phyloP scores from a whole-genome alignment of 2,888 invertebrate genomes.

The Notocelia uddmanniana region DNA sequence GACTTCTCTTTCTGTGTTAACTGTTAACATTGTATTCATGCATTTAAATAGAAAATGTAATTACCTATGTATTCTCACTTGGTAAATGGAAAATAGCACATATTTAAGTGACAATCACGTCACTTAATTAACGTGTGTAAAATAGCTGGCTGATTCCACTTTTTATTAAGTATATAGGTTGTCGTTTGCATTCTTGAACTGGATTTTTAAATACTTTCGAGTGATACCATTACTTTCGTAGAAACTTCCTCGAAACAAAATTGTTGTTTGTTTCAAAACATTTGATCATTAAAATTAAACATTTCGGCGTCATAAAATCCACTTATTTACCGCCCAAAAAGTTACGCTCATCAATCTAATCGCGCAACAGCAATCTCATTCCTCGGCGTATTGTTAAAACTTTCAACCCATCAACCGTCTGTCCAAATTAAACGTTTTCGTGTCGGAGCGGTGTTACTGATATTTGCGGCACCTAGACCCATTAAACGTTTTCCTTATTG shows the following conservation, averaged over 20 bases:
- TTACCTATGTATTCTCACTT: too few species aligned
- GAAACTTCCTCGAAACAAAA: background rate
- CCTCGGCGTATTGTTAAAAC: slow-evolving; percentile 50
- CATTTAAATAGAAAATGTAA: background rate
- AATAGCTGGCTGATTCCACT: too few species aligned
- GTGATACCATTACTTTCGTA: background rate
- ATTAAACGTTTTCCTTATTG: slow-evolving; percentile 46
- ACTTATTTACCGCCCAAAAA: slow-evolving; percentile 48
- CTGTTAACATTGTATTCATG: background rate
- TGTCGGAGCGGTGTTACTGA: slow-evolving; percentile 72
- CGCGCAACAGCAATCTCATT: slow-evolving; percentile 57
- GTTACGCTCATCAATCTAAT: slow-evolving; percentile 58
- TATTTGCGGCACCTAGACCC: slow-evolving; percentile 66
- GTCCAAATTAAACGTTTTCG: slow-evolving; percentile 76
- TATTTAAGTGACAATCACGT: too few species aligned
- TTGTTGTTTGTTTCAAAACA: slow-evolving; percentile 11
- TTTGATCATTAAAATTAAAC: slow-evolving; percentile 32
- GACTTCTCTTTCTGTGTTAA: background rate
- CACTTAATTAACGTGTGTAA: too few species aligned
- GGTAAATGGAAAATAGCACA: too few species aligned
- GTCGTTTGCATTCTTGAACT: background rate
- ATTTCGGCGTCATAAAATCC: slow-evolving; percentile 37
- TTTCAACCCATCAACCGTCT: slow-evolving; percentile 50
- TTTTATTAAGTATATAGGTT: too few species aligned
- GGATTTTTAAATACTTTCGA: background rate